Conservation (phyloP, 2,113 vertebrate species). For the Crotalus horridus region DNA sequence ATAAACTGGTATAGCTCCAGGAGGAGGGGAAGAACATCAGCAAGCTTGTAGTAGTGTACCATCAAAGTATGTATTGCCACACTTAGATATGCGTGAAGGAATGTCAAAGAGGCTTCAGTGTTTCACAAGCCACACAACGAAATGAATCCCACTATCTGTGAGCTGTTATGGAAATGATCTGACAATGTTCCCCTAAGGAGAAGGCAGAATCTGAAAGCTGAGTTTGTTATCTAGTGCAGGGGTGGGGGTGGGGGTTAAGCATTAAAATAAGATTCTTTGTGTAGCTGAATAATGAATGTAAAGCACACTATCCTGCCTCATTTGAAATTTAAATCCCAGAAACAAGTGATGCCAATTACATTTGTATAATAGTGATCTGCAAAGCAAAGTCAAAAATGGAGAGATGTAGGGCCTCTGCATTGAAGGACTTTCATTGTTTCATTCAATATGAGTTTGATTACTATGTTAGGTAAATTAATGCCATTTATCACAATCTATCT, state of each 20-base stretch:
- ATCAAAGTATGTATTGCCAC: neutral
- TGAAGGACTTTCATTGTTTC: neutral
- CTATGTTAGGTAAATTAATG: constrained; percentile 8
- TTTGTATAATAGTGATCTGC: neutral
- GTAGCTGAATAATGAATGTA: neutral
- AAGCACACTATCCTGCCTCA: neutral
- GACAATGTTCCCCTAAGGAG: neutral
- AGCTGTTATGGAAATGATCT: constrained; percentile 13
- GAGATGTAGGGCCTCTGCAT: neutral
- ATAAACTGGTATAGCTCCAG: neutral
- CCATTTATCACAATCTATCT: constrained; percentile 12
- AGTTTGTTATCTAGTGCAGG: neutral
- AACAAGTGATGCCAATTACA: constrained; percentile 17
- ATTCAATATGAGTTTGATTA: constrained; percentile 12
- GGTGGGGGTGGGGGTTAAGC: neutral
- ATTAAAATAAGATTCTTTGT: neutral
- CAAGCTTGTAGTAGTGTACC: neutral
- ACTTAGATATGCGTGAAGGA: constrained; percentile 25
- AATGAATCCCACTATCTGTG: neutral
- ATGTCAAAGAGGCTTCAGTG: constrained; percentile 15
- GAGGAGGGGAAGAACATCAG: neutral
- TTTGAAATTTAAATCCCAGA: constrained; percentile 26
- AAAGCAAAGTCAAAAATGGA: constrained; percentile 4
- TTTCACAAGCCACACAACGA: constrained; percentile 3
- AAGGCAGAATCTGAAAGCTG: neutral